Evolutionary conservation across 2,113 vertebrate genomes (phyloP).

Genomic region (Vulpes vulpes): DNA sequence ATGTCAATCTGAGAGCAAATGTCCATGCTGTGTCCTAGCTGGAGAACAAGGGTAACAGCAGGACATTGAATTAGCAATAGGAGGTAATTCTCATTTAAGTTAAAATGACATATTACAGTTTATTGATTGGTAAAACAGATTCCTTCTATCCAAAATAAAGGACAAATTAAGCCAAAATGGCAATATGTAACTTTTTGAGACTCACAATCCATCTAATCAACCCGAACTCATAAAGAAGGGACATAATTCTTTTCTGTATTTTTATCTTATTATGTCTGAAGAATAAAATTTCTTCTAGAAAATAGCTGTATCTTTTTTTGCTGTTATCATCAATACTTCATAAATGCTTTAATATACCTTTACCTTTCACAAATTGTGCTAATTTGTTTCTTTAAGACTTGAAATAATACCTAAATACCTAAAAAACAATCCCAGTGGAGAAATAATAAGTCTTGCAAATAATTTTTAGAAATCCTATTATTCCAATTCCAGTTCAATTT

Average conservation of each 20-base stretch:
- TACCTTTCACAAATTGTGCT: neutral
- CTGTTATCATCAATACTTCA: neutral
- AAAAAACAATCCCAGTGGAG: neutral
- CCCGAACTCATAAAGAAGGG: neutral
- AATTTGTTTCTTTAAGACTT: neutral
- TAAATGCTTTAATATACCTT: neutral
- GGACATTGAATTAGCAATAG: neutral
- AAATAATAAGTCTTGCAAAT: neutral
- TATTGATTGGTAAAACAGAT: slow-evolving; percentile 35
- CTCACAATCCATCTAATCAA: neutral
- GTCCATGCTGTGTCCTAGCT: neutral
- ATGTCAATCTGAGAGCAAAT: neutral
- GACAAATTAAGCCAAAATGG: slow-evolving; percentile 6
- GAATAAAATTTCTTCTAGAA: slow-evolving; percentile 9
- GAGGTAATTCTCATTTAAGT: neutral
- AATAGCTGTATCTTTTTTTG: neutral
- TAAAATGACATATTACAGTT: neutral
- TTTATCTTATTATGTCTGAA: neutral
- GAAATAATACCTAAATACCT: neutral
- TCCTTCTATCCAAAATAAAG: neutral
- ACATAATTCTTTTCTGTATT: neutral
- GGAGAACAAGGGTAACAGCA: neutral
- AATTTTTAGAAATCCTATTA: neutral
- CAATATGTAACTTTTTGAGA: neutral
- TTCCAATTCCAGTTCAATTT: neutral